Evolutionary conservation across 2,113 vertebrate genomes (phyloP).

Genomic region (Colinus virginianus): DNA sequence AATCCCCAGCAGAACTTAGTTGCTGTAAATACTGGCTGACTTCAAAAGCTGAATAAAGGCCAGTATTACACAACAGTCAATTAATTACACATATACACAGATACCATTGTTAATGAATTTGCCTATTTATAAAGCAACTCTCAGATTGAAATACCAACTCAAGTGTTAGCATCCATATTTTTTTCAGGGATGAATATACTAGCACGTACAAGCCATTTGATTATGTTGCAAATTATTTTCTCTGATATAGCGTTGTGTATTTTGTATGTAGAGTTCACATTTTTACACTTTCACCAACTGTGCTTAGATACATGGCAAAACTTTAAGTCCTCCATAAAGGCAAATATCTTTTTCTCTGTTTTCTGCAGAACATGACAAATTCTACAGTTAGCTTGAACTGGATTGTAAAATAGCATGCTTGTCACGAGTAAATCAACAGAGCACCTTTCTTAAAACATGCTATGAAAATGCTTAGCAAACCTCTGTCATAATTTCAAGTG

Average conservation of each 20-base stretch:
- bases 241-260: background rate
- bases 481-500: background rate
- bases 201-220: background rate
- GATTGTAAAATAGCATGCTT: background rate
- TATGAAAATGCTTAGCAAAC: background rate
- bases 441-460: background rate
- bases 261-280: background rate
- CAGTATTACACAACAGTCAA: constrained; percentile 39
- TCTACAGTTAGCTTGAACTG: constrained; percentile 11
- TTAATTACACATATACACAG: constrained; percentile 46
- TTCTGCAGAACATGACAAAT: background rate
- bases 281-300: background rate
- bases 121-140: background rate
- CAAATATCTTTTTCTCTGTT: background rate
- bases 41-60: constrained; percentile 47
- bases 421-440: constrained; percentile 3
- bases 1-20: constrained; percentile 34
- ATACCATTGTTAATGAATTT: constrained; percentile 38
- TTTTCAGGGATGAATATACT: background rate
- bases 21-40: constrained; percentile 49
- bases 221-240: constrained; percentile 8
- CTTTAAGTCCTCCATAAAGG: background rate
- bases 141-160: background rate
- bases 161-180: background rate
- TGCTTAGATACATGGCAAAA: background rate